Evolutionary conservation across 2,113 vertebrate species (phyloP).

Genomic region (Andinoacara biseriatus): DNA sequence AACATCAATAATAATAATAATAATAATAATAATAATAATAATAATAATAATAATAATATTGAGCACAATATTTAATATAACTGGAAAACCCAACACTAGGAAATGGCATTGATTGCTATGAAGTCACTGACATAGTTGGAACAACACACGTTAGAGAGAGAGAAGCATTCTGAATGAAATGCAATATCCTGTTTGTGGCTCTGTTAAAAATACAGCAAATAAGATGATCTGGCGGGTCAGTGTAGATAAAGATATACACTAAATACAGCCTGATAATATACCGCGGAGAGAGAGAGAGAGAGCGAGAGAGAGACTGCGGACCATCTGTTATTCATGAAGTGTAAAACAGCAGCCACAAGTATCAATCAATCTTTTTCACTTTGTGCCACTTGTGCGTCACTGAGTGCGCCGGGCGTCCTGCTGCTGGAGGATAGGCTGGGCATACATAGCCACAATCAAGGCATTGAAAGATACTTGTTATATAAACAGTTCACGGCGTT

Average conservation of each 20-base stretch:
- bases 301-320: neutral
- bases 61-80: neutral
- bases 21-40: neutral
- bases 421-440: constrained; percentile 29
- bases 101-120: neutral
- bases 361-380: constrained; percentile 57
- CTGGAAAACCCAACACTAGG: neutral
- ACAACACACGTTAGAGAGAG: neutral
- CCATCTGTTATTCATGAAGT: constrained; percentile 52
- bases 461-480: constrained; percentile 22
- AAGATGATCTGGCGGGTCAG: constrained; percentile 5
- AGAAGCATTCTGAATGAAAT: neutral
- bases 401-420: constrained; percentile 51
- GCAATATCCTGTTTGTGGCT: constrained; percentile 58
- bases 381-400: constrained; percentile 69
- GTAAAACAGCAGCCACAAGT: constrained; percentile 46
- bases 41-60: too few relatives aligned
- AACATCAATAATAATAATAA: neutral
- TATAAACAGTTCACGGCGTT: neutral
- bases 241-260: constrained; percentile 8
- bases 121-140: neutral
- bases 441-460: constrained; percentile 60
- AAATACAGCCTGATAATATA: constrained; percentile 6
- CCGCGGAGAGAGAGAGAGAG: neutral
- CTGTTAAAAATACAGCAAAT: constrained; percentile 1